phyloP scores from a whole-genome alignment of 2,888 invertebrate species.

The Clunio marinus region DNA sequence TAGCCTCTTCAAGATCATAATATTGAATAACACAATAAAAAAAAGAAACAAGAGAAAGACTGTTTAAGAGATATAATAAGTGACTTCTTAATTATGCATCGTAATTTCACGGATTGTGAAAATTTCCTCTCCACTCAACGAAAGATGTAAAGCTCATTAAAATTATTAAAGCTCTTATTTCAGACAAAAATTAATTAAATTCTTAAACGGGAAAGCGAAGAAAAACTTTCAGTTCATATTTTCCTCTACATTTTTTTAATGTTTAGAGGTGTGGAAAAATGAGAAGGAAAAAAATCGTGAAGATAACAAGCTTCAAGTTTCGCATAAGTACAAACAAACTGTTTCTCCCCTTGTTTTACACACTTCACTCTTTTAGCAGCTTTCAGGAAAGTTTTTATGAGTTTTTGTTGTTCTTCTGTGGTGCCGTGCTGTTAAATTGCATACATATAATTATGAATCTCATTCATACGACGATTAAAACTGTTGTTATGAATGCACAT shows the following conservation, averaged over 20 bases:
- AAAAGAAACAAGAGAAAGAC: neutral
- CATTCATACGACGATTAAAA: conserved; percentile 5
- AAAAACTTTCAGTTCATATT: conserved; percentile 20
- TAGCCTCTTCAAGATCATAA: neutral
- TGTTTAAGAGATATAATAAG: too few relatives aligned
- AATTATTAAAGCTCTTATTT: neutral
- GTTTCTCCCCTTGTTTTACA: neutral
- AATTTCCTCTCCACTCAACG: neutral
- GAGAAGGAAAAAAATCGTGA: too few relatives aligned
- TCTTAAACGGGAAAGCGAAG: neutral
- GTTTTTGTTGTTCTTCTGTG: conserved; percentile 1
- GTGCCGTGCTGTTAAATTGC: neutral
- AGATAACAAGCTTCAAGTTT: conserved; percentile 23
- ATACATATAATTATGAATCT: conserved; percentile 7
- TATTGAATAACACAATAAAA: neutral
- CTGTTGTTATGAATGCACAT: conserved; percentile 20
- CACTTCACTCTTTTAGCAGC: neutral
- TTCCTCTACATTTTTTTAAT: neutral
- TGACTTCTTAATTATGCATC: conserved; percentile 1
- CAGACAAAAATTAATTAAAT: neutral
- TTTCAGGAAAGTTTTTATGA: conserved; percentile 5
- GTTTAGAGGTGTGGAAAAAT: conserved; percentile 26
- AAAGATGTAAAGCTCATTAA: conserved; percentile 7
- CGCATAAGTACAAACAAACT: conserved; percentile 6
- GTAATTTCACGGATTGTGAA: neutral